Percentiles rank a stretch among this genome's conserved stretches.
Evolutionary conservation across 1,140 invertebrate species (phyloP).

Genomic region (Melitaea cinxia): DNA sequence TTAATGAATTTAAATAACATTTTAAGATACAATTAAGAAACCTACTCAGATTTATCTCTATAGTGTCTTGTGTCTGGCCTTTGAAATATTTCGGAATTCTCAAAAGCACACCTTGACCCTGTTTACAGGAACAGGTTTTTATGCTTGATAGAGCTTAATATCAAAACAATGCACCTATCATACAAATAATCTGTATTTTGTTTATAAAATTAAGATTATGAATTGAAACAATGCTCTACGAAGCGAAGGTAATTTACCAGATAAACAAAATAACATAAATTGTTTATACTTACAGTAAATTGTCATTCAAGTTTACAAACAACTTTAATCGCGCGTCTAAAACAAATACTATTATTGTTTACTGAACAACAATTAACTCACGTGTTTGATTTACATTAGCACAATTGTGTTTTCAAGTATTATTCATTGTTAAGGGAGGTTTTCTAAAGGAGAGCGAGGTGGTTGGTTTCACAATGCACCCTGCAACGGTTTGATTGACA

Average conservation of each 20-base stretch:
- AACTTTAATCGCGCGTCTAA: conserved; percentile 22
- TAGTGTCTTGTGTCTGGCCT: neutral
- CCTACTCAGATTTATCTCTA: conserved; percentile 8
- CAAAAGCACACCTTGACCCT: conserved; percentile 30
- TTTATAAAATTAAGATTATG: too few relatives aligned
- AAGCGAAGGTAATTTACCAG: neutral
- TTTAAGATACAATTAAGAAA: neutral
- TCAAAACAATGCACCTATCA: neutral
- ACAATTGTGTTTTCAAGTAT: conserved; percentile 35
- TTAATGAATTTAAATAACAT: neutral
- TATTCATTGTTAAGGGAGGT: conserved; percentile 47
- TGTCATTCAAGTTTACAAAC: conserved; percentile 35
- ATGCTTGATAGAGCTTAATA: neutral
- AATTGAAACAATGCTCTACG: too few relatives aligned
- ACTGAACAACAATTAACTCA: conserved; percentile 16
- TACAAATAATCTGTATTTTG: neutral
- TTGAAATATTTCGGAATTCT: conserved; percentile 21
- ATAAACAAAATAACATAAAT: neutral
- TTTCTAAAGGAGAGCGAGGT: conserved; percentile 33
- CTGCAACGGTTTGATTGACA: conserved; percentile 66
- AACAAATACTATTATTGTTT: conserved; percentile 8
- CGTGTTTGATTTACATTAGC: conserved; percentile 32
- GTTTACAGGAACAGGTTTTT: conserved; percentile 24
- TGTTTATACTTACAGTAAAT: neutral
- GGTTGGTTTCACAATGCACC: conserved; percentile 41